Evolutionary conservation across 2,888 invertebrate species (phyloP).

Genomic region (Piscicola geometra): DNA sequence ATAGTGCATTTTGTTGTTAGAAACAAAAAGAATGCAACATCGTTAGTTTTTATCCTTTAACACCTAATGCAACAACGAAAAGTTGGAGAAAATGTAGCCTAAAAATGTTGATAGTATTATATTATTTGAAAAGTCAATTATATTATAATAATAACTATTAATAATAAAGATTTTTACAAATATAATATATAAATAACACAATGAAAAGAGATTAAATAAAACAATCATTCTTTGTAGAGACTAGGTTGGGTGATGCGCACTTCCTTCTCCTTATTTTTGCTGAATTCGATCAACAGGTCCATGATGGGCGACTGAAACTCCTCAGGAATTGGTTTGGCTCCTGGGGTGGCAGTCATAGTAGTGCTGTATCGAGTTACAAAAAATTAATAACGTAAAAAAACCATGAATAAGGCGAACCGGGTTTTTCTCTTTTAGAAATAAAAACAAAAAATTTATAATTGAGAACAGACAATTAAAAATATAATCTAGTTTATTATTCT

Average conservation of each 20-base stretch:
- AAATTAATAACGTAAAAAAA: constrained; percentile 2
- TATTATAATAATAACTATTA: too few relatives aligned
- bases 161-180: too few relatives aligned
- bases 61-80: too few relatives aligned
- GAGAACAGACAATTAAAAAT: not conserved
- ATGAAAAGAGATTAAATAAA: not conserved
- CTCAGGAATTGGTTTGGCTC: constrained; percentile 68
- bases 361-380: not conserved
- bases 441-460: constrained; percentile 5
- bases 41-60: too few relatives aligned
- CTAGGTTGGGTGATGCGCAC: constrained; percentile 42
- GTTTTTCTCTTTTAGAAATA: not conserved
- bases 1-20: not conserved
- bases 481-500: not conserved
- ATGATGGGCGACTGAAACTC: constrained; percentile 83
- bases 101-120: too few relatives aligned
- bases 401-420: too few relatives aligned
- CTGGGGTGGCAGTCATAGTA: constrained; percentile 39
- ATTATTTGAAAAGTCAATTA: too few relatives aligned
- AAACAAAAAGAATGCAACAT: not conserved
- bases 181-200: not conserved
- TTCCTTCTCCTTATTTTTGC: constrained; percentile 70
- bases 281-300: constrained; percentile 75
- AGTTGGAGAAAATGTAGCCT: too few relatives aligned
- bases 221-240: constrained; percentile 15